Evolutionary conservation across 2,888 invertebrate genomes (phyloP), one percentile per base, ranked within the genome.

Genomic region (Cyrtodaria siliqua): DNA sequence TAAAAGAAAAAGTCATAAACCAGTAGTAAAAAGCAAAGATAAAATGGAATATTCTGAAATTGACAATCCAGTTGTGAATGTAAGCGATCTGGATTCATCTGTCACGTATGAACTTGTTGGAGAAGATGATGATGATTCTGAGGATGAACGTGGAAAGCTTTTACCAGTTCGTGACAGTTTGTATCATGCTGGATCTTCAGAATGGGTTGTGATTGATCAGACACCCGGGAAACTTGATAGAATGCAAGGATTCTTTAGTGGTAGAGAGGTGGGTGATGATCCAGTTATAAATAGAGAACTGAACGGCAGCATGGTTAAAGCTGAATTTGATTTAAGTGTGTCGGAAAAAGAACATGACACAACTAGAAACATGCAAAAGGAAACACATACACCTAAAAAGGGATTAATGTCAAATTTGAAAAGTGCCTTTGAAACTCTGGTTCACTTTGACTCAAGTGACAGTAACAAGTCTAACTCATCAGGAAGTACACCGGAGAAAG

Each of bases 171-270:
- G 33, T 33, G 67, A 71, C 23, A 71, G 70, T 59, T 24, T 63
- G 2, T 76, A 63, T 57, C 40, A 53, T 14, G 26, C 69, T n/a
- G 56, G 57, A 40, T 33, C 61, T n/a, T 56, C 64, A n/a, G 71
- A 68, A 29, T 67, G 71, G 75, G 49, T 44, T 40, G 47, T 60
- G 16, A 23, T 40, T 44, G 57, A 56, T 20, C 63, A 64, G 47
- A 63, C 73, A 38, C 69, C 73, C 16, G 67, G 70, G 29, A 66
- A 69, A 40, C 40, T 80, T 24, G 77, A 80, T 50, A 20, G 44
- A 56, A 77, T 80, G 64, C 74, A 80, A 8, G 70, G 73, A 63
- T 80, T 63, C 26, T 80, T 80, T 40, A 77, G 60, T 38, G 80
- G 80, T 6, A 38, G 67, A 29, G 57, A 62, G 29, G 62, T 59